Base-by-base conservation (phyloP, 2,888 invertebrate species). In the Brachyptera putata region DNA sequence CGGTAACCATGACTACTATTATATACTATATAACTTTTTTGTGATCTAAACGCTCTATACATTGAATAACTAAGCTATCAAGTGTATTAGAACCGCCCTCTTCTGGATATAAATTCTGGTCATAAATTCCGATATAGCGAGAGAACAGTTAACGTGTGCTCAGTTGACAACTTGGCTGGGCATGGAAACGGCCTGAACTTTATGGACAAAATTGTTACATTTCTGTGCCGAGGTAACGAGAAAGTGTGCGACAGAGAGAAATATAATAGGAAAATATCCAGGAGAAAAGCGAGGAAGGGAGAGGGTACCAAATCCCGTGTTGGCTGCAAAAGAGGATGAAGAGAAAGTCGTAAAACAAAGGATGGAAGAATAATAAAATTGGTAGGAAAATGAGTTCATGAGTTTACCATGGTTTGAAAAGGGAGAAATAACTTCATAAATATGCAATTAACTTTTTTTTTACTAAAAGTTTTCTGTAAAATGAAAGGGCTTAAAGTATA, bases 381-480 rank as follows among this genome's bases (percentile, higher is more conserved):
- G 60, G 60, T 36, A 57, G 30, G 63, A 59, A 64, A 64, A 64
- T 60, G 60, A 61, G 57, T 57, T 49, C 63, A 61, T 60, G 63
- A 55, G 53, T 53, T 57, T 37, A n/a, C 26, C 36, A n/a, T 25
- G 59, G 39, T 7, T 22, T 34, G 53, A 56, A 30, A 58, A 59
- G 58, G 56, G 61, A 61, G 61, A 56, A n/a, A 61, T 63, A 63
- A 63, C 63, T 63, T 63, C 63, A 63, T 63, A 63, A 63, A 63
- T 63, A 63, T 63, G 63, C 61, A 63, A 60, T 63, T 63, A 60
- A 60, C 59, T 43, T 39, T 61, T 57, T 63, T 57, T 48, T 39
- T 36, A 24, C 50, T 16, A 39, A 56, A 59, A 59, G 57, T 43
- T 58, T 60, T 59, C 43, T 25, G 55, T 57, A 55, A 60, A 63